Conservation (phyloP, 1,140 invertebrate species). For the Anoplophora glabripennis region DNA sequence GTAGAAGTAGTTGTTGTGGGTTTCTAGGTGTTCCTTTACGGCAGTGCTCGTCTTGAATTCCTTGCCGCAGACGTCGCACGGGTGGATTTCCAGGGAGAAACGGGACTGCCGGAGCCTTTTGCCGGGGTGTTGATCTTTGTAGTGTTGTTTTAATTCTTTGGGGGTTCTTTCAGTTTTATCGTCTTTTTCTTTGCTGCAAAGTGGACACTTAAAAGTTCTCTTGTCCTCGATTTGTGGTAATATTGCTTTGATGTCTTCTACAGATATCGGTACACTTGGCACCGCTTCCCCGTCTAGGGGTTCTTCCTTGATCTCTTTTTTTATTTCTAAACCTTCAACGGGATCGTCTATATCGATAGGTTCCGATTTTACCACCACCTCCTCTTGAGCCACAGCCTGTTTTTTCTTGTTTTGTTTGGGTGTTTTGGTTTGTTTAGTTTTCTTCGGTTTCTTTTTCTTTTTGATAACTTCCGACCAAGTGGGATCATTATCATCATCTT, state of each 20-base stretch:
- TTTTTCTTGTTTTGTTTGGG: neutral
- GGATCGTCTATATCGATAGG: neutral
- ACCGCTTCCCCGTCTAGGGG: slow-evolving; percentile 3
- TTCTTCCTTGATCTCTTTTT: slow-evolving; percentile 10
- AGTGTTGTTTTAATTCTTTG: slow-evolving; percentile 31
- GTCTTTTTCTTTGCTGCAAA: slow-evolving; percentile 24
- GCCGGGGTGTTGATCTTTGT: slow-evolving; percentile 31
- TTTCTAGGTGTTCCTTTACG: slow-evolving; percentile 46
- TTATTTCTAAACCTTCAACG: neutral
- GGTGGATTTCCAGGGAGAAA: slow-evolving; percentile 56
- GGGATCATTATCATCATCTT: slow-evolving; percentile 5
- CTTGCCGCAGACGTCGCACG: slow-evolving; percentile 65
- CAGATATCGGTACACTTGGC: slow-evolving; percentile 11
- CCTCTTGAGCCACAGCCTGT: neutral
- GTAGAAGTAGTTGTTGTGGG: slow-evolving; percentile 59
- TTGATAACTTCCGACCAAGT: neutral
- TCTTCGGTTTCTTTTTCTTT: slow-evolving; percentile 3
- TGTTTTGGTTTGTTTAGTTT: neutral
- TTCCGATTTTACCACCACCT: slow-evolving; percentile 5
- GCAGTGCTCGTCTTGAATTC: slow-evolving; percentile 49
- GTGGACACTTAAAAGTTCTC: slow-evolving; percentile 29
- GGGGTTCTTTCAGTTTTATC: slow-evolving; percentile 26
- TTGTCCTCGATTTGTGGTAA: slow-evolving; percentile 17
- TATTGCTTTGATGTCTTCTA: slow-evolving; percentile 18
- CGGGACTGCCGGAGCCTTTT: slow-evolving; percentile 30